phyloP scores from a whole-genome alignment of 2,888 invertebrate species.

The Phortica okadai region DNA sequence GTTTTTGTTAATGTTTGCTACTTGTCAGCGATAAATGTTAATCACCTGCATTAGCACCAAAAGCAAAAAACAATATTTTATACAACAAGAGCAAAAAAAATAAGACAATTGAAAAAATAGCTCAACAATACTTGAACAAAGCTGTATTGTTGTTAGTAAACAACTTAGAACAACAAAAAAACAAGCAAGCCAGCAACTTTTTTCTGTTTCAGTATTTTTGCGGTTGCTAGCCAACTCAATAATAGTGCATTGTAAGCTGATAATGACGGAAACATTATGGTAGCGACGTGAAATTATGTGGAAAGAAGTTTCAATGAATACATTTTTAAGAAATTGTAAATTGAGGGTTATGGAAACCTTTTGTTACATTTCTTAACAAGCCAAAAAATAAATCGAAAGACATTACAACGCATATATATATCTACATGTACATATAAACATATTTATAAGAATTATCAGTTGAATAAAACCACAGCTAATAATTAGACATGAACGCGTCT shows the following conservation, averaged over 20 bases:
- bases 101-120: neutral
- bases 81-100: neutral
- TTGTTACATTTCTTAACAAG: too few species aligned
- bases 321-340: too few species aligned
- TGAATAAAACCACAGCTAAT: too few species aligned
- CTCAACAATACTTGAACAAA: neutral
- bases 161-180: neutral
- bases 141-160: neutral
- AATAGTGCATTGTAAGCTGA: conserved; percentile 2
- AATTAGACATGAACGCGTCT: too few species aligned
- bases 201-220: neutral
- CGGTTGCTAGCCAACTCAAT: neutral
- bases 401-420: too few species aligned
- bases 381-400: too few species aligned
- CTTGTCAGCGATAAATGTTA: neutral
- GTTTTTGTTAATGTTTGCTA: neutral
- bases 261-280: neutral
- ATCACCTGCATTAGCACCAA: too few species aligned
- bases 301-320: too few species aligned
- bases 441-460: too few species aligned
- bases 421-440: too few species aligned
- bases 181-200: neutral
- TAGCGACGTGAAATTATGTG: too few species aligned
- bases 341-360: too few species aligned
- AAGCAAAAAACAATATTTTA: neutral